Evolutionary conservation across 2,113 vertebrate species (phyloP).

Genomic region (Pollachius pollachius): DNA sequence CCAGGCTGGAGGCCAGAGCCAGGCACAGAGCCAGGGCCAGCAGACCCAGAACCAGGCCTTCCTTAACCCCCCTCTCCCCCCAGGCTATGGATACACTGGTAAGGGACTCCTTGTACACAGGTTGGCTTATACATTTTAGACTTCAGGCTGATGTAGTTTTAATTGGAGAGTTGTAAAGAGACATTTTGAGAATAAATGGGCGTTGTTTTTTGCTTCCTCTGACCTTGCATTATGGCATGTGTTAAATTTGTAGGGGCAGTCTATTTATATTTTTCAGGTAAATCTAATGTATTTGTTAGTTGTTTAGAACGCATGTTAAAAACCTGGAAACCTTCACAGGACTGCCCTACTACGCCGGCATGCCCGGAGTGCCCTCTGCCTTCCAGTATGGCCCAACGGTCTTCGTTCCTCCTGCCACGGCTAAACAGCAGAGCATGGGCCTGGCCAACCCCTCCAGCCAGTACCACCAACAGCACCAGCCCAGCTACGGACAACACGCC

Average conservation of each 20-base stretch:
- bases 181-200: too few species aligned
- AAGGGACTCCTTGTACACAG: conserved; percentile 4
- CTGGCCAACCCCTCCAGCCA: conserved; percentile 80
- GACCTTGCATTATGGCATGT: too few species aligned
- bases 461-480: conserved; percentile 89
- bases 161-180: too few species aligned
- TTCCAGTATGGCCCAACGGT: conserved; percentile 95
- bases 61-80: conserved; percentile 87
- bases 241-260: too few species aligned
- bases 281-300: too few species aligned
- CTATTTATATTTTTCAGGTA: too few species aligned
- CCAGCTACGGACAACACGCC: conserved; percentile 86
- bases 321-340: conserved; percentile 45
- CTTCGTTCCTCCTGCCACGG: conserved; percentile 91
- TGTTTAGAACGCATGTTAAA: too few species aligned
- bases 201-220: too few species aligned
- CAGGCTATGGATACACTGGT: conserved; percentile 93
- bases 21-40: conserved; percentile 84
- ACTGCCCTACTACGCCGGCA: conserved; percentile 89
- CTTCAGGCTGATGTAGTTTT: not conserved
- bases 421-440: conserved; percentile 87
- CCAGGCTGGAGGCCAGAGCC: conserved; percentile 62
- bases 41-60: conserved; percentile 91
- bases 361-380: conserved; percentile 87
- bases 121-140: not conserved